Evolutionary conservation across 2,113 vertebrate genomes (phyloP).

Genomic region (Ondatra zibethicus): DNA sequence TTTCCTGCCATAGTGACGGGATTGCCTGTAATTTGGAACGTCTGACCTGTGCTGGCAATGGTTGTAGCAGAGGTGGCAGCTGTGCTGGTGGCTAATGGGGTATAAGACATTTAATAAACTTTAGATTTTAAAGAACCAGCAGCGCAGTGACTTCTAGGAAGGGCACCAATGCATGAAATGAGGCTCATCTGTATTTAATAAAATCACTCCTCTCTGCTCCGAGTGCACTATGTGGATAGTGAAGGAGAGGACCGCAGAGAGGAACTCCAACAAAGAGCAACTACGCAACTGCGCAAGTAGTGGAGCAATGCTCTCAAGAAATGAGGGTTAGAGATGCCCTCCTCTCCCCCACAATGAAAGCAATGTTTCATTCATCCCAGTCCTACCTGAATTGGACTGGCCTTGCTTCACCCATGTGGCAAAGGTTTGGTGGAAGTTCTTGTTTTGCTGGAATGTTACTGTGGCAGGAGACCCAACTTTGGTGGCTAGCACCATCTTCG

Average conservation of each 20-base stretch:
- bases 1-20: constrained; percentile 95
- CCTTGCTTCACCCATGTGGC: constrained; percentile 99
- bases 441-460: constrained; percentile 97
- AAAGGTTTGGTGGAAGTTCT: constrained; percentile 99
- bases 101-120: constrained; percentile 88
- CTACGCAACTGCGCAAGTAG: constrained; percentile 36
- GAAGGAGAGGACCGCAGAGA: constrained; percentile 68
- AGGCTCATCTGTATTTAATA: constrained; percentile 63
- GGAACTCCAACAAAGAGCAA: constrained; percentile 45
- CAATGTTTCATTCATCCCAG: not conserved
- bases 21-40: constrained; percentile 97
- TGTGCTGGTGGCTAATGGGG: constrained; percentile 93
- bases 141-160: constrained; percentile 82
- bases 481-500: constrained; percentile 96
- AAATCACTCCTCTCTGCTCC: constrained; percentile 63
- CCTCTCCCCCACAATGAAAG: constrained; percentile 27
- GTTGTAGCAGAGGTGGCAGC: constrained; percentile 92
- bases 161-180: constrained; percentile 76
- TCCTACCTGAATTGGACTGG: constrained; percentile 93
- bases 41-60: constrained; percentile 94
- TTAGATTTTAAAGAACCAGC: constrained; percentile 84
- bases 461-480: constrained; percentile 94
- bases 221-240: constrained; percentile 73
- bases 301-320: constrained; percentile 41
- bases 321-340: not conserved